These are phyloP conservation scores for Dinocampus coccinellae DNA, from an alignment of 2,888 invertebrate species.

Conservation along the genomic window DNA sequence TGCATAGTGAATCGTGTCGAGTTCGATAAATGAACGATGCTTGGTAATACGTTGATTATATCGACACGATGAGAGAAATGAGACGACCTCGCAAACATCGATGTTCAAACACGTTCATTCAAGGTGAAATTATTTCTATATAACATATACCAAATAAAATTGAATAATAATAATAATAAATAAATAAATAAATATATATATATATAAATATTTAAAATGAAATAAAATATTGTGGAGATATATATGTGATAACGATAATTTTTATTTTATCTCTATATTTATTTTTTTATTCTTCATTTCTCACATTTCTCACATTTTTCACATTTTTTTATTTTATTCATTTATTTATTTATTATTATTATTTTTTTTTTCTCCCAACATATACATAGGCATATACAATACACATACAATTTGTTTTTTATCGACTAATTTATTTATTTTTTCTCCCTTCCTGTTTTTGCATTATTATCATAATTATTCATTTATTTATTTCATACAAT, in stretches of 20 bases:
- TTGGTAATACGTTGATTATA: constrained; percentile 2
- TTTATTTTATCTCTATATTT: constrained; percentile 9
- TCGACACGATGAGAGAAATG: neutral
- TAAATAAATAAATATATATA: neutral
- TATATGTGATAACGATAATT: constrained; percentile 25
- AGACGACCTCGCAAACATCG: constrained; percentile 3
- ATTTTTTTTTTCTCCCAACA: neutral
- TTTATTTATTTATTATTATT: constrained; percentile 1
- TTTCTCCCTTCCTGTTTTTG: neutral
- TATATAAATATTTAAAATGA: neutral
- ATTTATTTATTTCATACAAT: too few relatives aligned
- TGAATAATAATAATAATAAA: neutral
- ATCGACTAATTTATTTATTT: too few relatives aligned
- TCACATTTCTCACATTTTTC: too few relatives aligned
- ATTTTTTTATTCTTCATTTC: too few relatives aligned
- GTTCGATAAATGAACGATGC: constrained; percentile 17
- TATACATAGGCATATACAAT: neutral
- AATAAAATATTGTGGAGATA: constrained; percentile 21
- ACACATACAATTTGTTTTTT: too few relatives aligned
- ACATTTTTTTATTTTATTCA: too few relatives aligned
- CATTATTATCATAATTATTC: too few relatives aligned
- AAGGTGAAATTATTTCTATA: neutral
- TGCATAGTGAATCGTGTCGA: constrained; percentile 54
- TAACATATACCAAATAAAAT: neutral
- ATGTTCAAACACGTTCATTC: neutral